Conservation (phyloP, 2,888 invertebrate species). For the Smittia sp. region DNA sequence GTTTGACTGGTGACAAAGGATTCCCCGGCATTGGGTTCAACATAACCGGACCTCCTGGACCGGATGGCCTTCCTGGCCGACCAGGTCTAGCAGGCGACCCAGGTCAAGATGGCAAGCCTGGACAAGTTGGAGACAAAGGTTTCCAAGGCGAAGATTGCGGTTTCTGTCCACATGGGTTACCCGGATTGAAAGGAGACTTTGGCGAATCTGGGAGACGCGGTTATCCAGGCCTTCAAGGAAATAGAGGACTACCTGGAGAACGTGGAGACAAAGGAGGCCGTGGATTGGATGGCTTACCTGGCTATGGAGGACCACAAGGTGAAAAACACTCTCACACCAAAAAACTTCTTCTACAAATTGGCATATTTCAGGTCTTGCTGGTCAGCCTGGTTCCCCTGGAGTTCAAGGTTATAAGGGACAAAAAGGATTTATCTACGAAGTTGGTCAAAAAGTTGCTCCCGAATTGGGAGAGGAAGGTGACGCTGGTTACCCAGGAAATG, state of each 20-base stretch:
- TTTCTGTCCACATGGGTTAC: slow-evolving; percentile 59
- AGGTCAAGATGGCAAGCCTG: slow-evolving; percentile 49
- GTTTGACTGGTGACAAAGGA: slow-evolving; percentile 68
- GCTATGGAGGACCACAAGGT: slow-evolving; percentile 39
- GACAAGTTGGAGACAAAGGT: slow-evolving; percentile 51
- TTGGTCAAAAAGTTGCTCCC: slow-evolving; percentile 3
- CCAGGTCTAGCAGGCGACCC: slow-evolving; percentile 50
- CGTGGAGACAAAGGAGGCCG: slow-evolving; percentile 42
- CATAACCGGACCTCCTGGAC: slow-evolving; percentile 63
- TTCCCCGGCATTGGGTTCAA: slow-evolving; percentile 67
- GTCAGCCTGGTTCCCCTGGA: slow-evolving; percentile 49
- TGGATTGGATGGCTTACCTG: slow-evolving; percentile 39
- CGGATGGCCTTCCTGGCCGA: slow-evolving; percentile 50
- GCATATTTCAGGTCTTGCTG: slow-evolving; percentile 47
- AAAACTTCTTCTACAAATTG: background rate
- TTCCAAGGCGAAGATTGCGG: slow-evolving; percentile 64
- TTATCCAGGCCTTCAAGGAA: slow-evolving; percentile 54
- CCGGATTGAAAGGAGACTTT: slow-evolving; percentile 46
- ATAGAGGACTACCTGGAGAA: slow-evolving; percentile 50
- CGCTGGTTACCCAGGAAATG: slow-evolving; percentile 53
- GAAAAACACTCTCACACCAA: slow-evolving; percentile 38
- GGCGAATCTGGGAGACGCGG: slow-evolving; percentile 68
- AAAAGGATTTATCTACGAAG: background rate
- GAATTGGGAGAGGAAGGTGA: slow-evolving; percentile 47
- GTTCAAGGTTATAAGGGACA: slow-evolving; percentile 43